Evolutionary conservation across 2,888 invertebrate species (phyloP).

Genomic region (Coenonympha glycerion): DNA sequence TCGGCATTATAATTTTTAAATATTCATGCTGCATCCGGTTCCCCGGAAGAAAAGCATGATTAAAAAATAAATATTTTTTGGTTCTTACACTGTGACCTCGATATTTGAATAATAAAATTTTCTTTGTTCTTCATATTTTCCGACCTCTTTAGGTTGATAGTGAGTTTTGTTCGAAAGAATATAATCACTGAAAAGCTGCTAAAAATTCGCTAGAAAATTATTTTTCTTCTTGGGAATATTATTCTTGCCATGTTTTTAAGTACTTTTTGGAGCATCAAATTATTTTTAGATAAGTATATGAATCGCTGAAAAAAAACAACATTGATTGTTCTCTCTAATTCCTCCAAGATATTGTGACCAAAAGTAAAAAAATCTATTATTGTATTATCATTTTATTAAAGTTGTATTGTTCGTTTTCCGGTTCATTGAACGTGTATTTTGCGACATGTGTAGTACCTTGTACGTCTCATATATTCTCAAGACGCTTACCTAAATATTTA

Average conservation of each 20-base stretch:
- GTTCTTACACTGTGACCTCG: too few relatives aligned
- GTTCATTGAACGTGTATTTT: background rate
- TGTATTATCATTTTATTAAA: too few relatives aligned
- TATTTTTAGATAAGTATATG: too few relatives aligned
- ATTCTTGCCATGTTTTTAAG: background rate
- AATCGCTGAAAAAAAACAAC: too few relatives aligned
- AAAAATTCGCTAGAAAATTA: background rate
- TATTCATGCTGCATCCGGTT: background rate
- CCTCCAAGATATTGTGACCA: too few relatives aligned
- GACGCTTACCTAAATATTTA: constrained; percentile 14
- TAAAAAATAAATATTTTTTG: too few relatives aligned
- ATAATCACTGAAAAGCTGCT: background rate
- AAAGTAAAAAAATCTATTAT: too few relatives aligned
- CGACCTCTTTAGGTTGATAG: background rate
- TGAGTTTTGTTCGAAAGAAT: background rate
- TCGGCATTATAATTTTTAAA: background rate
- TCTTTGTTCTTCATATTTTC: too few relatives aligned
- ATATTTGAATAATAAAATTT: too few relatives aligned
- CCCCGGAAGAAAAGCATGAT: background rate
- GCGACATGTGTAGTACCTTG: constrained; percentile 3
- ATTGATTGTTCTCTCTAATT: too few relatives aligned
- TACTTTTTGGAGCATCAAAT: background rate
- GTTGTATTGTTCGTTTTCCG: background rate
- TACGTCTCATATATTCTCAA: constrained; percentile 7
- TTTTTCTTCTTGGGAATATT: background rate